Base-by-base conservation (phyloP, 2,113 vertebrate genomes). In the Tyrannus savana region DNA sequence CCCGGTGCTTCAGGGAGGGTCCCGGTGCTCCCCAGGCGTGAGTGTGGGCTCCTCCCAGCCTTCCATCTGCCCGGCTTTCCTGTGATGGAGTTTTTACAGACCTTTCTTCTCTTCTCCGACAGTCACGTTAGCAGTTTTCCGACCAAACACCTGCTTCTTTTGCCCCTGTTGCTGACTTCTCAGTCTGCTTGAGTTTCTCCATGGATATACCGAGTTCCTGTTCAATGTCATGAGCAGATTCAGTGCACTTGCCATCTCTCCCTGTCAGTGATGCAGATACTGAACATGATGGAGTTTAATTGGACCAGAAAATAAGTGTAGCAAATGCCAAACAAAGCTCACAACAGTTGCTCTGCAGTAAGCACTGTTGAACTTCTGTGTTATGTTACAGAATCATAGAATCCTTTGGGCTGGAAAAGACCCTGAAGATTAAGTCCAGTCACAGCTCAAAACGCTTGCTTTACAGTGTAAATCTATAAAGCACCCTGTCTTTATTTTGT, bases 1-100 rank as follows among this genome's bases (percentile, higher is more conserved):
- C 31, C 49, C 5, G 3, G 22, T 5, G n/a, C n/a, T n/a, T n/a
- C n/a, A n/a, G n/a, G 33, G 10, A 60, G 10, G 31, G 13, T 11
- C 31, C 49, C 5, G 3, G 22, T 5, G n/a, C n/a, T n/a, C n/a
- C 42, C 25, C 60, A 2, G 22, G 2, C 7, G 3, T 2, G 1
- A 19, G 7, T 37, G 12, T 3, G 0, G 27, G 30, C 68, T 33
- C 5, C 7, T 24, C 4, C 25, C 63, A 6, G 8, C 7, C 44
- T 62, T 14, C 46, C 35, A 0, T 3, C 27, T 14, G 42, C 41
- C 47, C 4, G 3, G 1, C 24, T 19, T 17, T 6, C 33, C 47
- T n/a, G 41, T 12, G 3, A 24, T n/a, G 44, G 10, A 6, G 6
- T 7, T 42, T 21, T 41, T 80, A 9, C 41, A 28, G 52, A 8